Percentiles rank a stretch among this genome's conserved stretches.
phyloP scores from a whole-genome alignment of 2,888 invertebrate genomes.

The Smittia sp. region DNA sequence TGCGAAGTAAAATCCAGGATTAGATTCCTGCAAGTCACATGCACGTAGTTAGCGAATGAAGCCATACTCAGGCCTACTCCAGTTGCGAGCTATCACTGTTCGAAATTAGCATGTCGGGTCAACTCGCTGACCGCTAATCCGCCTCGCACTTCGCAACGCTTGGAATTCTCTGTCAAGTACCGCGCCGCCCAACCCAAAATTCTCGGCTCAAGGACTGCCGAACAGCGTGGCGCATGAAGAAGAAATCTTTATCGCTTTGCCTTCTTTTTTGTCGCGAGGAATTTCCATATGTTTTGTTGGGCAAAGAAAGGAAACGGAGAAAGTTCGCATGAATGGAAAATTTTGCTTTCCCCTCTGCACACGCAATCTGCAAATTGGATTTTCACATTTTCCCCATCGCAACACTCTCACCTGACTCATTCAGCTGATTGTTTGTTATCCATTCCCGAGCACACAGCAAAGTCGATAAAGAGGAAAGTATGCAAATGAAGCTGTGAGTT shows the following conservation, averaged over 20 bases:
- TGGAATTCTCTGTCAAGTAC: no score
- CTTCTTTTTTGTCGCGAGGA: neutral
- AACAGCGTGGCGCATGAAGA: neutral
- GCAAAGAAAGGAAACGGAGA: neutral
- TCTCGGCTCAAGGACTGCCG: no score
- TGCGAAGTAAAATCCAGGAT: no score
- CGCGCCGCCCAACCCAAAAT: no score
- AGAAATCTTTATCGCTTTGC: neutral
- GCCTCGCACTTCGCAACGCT: no score
- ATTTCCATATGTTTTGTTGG: conserved; percentile 3
- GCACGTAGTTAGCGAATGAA: no score
- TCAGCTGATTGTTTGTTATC: conserved; percentile 18
- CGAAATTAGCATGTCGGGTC: no score
- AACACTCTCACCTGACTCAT: conserved; percentile 12
- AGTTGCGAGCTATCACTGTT: no score
- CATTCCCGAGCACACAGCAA: neutral
- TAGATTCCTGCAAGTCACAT: no score
- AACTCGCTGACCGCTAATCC: no score
- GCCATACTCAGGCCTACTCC: no score
- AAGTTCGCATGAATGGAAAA: neutral
- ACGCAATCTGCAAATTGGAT: conserved; percentile 29
- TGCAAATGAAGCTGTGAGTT: conserved; percentile 37
- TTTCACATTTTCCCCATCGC: conserved; percentile 6
- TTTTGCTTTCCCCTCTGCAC: neutral
- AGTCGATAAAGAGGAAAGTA: neutral